These are phyloP conservation scores for Bactericera cockerelli DNA, from an alignment of 1,140 invertebrate species.

Conservation along the genomic window DNA sequence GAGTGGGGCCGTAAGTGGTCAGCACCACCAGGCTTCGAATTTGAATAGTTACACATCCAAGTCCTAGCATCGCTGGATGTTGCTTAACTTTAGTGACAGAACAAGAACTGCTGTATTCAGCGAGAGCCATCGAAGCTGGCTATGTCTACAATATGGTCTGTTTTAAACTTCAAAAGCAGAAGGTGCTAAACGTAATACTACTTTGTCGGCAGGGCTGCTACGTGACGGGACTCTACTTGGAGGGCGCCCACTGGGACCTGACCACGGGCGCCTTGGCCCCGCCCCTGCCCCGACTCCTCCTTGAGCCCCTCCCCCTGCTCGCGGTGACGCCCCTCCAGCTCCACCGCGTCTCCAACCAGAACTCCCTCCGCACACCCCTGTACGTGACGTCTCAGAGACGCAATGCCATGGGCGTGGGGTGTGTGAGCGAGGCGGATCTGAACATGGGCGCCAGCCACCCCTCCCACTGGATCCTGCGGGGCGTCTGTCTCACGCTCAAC, in stretches of 20 bases:
- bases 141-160: no score
- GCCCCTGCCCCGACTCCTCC: constrained; percentile 67
- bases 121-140: no score
- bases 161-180: no score
- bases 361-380: constrained; percentile 69
- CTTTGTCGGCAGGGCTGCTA: constrained; percentile 54
- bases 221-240: constrained; percentile 72
- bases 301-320: constrained; percentile 69
- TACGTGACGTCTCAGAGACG: constrained; percentile 69
- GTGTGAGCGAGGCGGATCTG: constrained; percentile 77
- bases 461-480: constrained; percentile 77
- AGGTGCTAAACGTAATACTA: no score
- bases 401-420: constrained; percentile 75
- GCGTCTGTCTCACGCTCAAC: constrained; percentile 71
- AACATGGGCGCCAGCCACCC: constrained; percentile 51
- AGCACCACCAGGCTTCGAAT: no score
- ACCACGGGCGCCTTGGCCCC: constrained; percentile 48
- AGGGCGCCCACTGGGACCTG: constrained; percentile 75
- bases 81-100: no score
- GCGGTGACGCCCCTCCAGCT: constrained; percentile 71
- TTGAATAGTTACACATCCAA: no score
- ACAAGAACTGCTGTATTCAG: no score
- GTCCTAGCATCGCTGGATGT: no score
- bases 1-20: no score
- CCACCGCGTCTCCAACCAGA: constrained; percentile 66